Base-by-base conservation (phyloP, 1,140 invertebrate genomes). In the Drosophila suzukii region DNA sequence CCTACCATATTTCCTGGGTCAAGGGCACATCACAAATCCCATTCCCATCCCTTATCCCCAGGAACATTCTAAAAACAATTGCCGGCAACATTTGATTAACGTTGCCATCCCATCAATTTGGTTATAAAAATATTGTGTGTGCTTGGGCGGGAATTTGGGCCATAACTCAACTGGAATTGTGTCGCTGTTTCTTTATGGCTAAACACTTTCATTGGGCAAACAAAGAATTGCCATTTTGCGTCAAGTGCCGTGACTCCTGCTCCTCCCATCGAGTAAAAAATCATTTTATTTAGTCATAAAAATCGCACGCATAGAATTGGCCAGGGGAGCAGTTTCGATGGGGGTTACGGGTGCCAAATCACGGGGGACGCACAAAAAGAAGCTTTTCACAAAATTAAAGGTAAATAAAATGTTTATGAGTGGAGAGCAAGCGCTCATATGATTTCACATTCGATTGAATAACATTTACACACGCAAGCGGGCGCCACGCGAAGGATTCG, bases 391-490 rank as follows among this genome's bases (percentile, higher is more conserved):
- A 79, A 86, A 88, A 86, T 86, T 86, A 86, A 86, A 86, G 83
- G 83, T 88, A 86, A 86, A 86, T 86, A 86, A 86, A 86, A 86
- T 86, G 84, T 86, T 86, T 86, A 86, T 86, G 83, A 86, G 79
- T 82, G 79, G 65, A 88, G 55, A 65, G 82, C 68, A 81, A 81
- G 72, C 75, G 83, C 85, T 78, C 79, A 86, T 88, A 86, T 86
- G 75, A 86, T 89, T 86, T 86, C 84, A 73, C 83, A 88, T 86
- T 86, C 86, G 83, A 86, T 86, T 86, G 83, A 86, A 89, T 86
- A 86, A 89, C 83, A 89, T 88, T 88, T 88, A 83, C 83, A 89
- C 83, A 88, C 79, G 84, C 83, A 79, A 82, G 62, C 77, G 72
- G 70, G 66, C 73, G 66, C 79, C 59, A 41, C 59, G 44, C 63